A percentile compares a stretch with the other conserved stretches of the same genome.
phyloP scores from a whole-genome alignment of 2,113 vertebrate species.

The Colaptes auratus region DNA sequence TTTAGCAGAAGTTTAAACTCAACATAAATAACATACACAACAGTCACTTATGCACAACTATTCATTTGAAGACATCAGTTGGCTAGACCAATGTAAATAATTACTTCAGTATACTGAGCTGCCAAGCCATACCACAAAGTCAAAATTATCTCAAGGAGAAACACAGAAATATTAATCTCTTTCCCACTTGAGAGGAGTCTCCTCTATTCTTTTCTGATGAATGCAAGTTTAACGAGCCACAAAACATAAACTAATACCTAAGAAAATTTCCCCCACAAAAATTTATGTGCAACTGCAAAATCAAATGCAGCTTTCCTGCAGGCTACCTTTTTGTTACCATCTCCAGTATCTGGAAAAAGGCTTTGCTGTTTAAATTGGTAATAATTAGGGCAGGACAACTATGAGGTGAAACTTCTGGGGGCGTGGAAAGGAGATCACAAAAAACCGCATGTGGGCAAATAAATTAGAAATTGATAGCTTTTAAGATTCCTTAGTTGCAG shows the following conservation, averaged over 20 bases:
- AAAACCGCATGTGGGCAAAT: slow-evolving; percentile 33
- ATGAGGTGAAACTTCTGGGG: slow-evolving; percentile 4
- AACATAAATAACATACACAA: not conserved
- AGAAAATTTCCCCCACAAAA: not conserved
- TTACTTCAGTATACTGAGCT: not conserved
- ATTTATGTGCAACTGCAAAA: not conserved
- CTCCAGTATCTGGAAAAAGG: not conserved
- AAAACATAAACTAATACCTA: not conserved
- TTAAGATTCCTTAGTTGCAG: slow-evolving; percentile 37
- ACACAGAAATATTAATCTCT: not conserved
- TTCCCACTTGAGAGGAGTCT: not conserved
- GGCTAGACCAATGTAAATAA: not conserved
- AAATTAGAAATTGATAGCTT: not conserved
- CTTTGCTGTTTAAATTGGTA: not conserved
- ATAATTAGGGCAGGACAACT: slow-evolving; percentile 32
- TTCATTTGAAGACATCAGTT: not conserved
- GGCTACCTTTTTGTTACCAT: not conserved
- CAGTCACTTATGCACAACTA: rapidly evolving
- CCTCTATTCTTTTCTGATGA: not conserved
- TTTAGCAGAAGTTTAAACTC: not conserved
- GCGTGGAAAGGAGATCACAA: not conserved
- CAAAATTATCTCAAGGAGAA: not conserved
- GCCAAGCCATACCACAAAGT: not conserved
- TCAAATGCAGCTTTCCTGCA: not conserved
- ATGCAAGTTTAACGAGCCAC: not conserved